Base-by-base conservation (phyloP, 2,888 invertebrate genomes). In the Drosophila vallismaia region DNA sequence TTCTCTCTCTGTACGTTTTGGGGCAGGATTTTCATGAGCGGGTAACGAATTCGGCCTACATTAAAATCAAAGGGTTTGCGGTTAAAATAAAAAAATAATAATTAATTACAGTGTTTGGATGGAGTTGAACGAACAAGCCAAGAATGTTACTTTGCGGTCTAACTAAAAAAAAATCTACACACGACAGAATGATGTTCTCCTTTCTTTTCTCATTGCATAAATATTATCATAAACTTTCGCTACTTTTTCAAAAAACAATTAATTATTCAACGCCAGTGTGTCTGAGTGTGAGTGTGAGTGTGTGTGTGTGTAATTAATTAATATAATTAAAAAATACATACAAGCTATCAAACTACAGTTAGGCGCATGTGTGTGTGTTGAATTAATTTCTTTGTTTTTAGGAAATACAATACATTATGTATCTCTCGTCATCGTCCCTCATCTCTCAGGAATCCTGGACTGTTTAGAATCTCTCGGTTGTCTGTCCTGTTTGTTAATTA, bases 311-410 rank as follows among this genome's bases (percentile, higher is more conserved):
- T 77, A 59, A 64, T 70, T 83, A 82, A 79, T 85, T 79, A 82
- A 79, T 82, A 76, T 82, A 86, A 83, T 86, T 81, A 71, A 86
- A 80, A 81, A 76, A 48, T 79, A 81, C 77, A 75, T 77, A 79
- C 64, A 82, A 74, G 66, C 85, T 85, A 74, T 36, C 46, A 62
- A 79, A 67, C 72, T 78, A 80, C 66, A 75, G 77, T 77, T 69
- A 79, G 54, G 50, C 42, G 52, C 52, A 50, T 70, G 58, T 71
- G 53, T 66, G 52, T 67, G 44, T 74, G 58, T 78, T 12, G 44
- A 12, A 42, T 19, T 62, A 10, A 36, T 36, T 36, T 36, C n/a
- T n/a, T 10, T 28, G 12, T 53, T 24, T 50, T 36, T 52, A 45
- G 51, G 40, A 12, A 40, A 40, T 55, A 52, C 62, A 60, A 64